Percentiles rank a stretch among this genome's conserved stretches.
phyloP scores from a whole-genome alignment of 2,797 vertebrate species.

The Tokudaia tokunoshimensis region DNA sequence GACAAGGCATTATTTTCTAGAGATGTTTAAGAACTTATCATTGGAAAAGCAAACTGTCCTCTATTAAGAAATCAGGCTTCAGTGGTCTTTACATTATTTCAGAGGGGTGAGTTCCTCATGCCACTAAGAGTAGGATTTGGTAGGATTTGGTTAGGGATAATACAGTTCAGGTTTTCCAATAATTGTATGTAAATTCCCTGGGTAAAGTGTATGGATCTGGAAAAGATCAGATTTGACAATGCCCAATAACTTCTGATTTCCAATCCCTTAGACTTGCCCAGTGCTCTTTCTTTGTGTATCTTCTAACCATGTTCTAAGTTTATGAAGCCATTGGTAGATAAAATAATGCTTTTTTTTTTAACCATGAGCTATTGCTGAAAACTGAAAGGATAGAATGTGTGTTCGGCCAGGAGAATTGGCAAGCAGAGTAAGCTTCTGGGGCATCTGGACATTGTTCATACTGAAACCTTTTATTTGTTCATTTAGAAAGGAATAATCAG shows the following conservation, averaged over 20 bases:
- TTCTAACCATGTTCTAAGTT: slow-evolving; percentile 36
- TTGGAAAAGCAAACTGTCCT: slow-evolving; percentile 52
- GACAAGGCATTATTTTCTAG: slow-evolving; percentile 65
- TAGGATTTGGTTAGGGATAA: slow-evolving; percentile 74
- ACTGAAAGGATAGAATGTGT: slow-evolving; percentile 51
- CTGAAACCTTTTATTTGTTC: slow-evolving; percentile 79
- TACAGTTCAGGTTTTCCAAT: slow-evolving; percentile 78
- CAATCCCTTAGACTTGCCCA: slow-evolving; percentile 70
- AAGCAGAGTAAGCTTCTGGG: slow-evolving; percentile 75
- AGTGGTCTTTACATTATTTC: slow-evolving; percentile 62
- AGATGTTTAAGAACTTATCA: slow-evolving; percentile 63
- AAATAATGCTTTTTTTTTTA: slow-evolving; percentile 39
- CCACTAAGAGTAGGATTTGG: slow-evolving; percentile 73
- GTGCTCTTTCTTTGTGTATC: not conserved
- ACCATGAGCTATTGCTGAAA: slow-evolving; percentile 12
- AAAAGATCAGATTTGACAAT: slow-evolving; percentile 72
- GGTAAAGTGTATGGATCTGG: slow-evolving; percentile 83
- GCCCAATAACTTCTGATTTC: slow-evolving; percentile 85
- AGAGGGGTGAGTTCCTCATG: slow-evolving; percentile 16
- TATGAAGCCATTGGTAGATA: slow-evolving; percentile 38
- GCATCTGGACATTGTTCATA: slow-evolving; percentile 85
- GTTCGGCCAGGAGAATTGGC: slow-evolving; percentile 74
- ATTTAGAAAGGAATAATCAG: slow-evolving; percentile 66
- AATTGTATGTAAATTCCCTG: slow-evolving; percentile 83
- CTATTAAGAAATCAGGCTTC: slow-evolving; percentile 62